Conservation (phyloP, 2,888 invertebrate species). For the Agrochola lota region DNA sequence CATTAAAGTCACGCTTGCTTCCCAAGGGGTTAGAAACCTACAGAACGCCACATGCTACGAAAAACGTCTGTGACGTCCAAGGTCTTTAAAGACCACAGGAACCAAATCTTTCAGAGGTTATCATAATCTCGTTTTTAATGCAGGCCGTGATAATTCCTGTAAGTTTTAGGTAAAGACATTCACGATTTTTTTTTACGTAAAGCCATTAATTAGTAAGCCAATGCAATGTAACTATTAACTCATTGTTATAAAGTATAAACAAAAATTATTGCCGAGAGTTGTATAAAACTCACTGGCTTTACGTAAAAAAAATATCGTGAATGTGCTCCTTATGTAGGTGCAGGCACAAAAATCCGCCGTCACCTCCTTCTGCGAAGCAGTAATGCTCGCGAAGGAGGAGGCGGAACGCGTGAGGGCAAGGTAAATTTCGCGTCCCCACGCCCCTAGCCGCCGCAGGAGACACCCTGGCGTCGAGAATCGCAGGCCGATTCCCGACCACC, state of each 20-base stretch:
- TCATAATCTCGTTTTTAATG: background rate
- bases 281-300: background rate
- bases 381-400: too few relatives aligned
- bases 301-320: background rate
- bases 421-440: too few relatives aligned
- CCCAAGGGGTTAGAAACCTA: background rate
- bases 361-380: too few relatives aligned
- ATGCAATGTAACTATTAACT: too few relatives aligned
- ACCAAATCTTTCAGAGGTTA: background rate
- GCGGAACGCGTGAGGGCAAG: too few relatives aligned
- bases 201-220: too few relatives aligned
- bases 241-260: background rate
- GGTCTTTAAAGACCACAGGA: background rate
- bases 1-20: background rate
- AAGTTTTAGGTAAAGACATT: background rate
- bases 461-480: too few relatives aligned
- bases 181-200: background rate
- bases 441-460: too few relatives aligned
- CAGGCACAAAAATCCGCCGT: too few relatives aligned
- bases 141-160: background rate
- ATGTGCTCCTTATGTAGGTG: background rate
- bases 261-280: background rate
- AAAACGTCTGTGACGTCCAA: background rate
- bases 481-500: too few relatives aligned
- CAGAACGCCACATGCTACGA: background rate